phyloP scores from a whole-genome alignment of 1,140 invertebrate genomes.

The Drosophila tropicalis region DNA sequence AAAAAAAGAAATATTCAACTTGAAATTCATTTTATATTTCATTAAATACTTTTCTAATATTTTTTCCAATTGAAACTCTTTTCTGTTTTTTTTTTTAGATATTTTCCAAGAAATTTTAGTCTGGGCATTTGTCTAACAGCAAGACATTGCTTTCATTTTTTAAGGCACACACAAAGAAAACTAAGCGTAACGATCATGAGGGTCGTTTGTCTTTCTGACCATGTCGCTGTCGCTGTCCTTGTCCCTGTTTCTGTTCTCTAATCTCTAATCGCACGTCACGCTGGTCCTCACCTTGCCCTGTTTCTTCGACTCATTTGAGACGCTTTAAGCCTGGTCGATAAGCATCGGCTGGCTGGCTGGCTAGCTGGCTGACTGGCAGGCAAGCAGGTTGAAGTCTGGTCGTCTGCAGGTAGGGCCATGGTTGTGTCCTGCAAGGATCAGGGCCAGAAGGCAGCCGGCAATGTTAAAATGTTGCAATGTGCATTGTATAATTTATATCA shows the following conservation, averaged over 20 bases:
- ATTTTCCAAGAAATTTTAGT: slow-evolving; percentile 25
- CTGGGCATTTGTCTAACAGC: slow-evolving; percentile 34
- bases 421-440: slow-evolving; percentile 57
- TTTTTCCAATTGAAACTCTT: slow-evolving; percentile 22
- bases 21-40: not conserved
- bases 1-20: not conserved
- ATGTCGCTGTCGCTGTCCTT: slow-evolving; percentile 45
- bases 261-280: slow-evolving; percentile 79
- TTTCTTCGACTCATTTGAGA: slow-evolving; percentile 59
- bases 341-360: slow-evolving; percentile 55
- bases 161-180: slow-evolving; percentile 28
- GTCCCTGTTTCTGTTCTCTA: slow-evolving; percentile 35
- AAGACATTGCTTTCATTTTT: slow-evolving; percentile 50
- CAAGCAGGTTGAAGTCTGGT: slow-evolving; percentile 44
- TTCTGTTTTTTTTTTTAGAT: slow-evolving; percentile 16
- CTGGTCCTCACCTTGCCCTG: slow-evolving; percentile 57
- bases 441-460: slow-evolving; percentile 49
- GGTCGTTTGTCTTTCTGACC: slow-evolving; percentile 36
- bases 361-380: slow-evolving; percentile 22
- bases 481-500: slow-evolving; percentile 80
- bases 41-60: not conserved
- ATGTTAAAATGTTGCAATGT: slow-evolving; percentile 75
- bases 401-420: slow-evolving; percentile 66
- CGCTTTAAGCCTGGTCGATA: slow-evolving; percentile 64
- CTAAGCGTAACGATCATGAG: slow-evolving; percentile 41